Evolutionary conservation across 2,888 invertebrate species (phyloP).

Genomic region (Mimas tiliae): DNA sequence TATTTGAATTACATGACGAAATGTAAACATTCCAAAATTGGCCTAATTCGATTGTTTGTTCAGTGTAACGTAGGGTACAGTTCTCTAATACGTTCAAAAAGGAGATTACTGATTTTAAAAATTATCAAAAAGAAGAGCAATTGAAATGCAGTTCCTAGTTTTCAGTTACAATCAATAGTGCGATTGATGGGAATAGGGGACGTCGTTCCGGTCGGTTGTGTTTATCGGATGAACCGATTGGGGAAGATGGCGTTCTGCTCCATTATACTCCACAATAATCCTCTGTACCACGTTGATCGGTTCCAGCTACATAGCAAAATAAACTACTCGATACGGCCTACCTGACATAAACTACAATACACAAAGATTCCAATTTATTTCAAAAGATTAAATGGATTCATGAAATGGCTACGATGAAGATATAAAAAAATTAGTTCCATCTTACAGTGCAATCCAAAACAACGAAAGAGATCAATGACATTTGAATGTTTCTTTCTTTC

Average conservation of each 20-base stretch:
- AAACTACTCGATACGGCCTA: conserved; percentile 5
- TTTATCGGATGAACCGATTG: conserved; percentile 76
- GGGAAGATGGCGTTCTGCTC: conserved; percentile 75
- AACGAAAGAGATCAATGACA: too few species aligned
- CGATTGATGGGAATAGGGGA: conserved; percentile 73
- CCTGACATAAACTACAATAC: neutral
- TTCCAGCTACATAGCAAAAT: conserved; percentile 16
- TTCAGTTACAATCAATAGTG: conserved; percentile 66
- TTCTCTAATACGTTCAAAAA: too few species aligned
- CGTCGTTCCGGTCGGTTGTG: conserved; percentile 78
- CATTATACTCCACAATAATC: conserved; percentile 75
- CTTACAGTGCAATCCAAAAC: too few species aligned
- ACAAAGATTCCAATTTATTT: neutral
- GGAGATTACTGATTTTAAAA: neutral
- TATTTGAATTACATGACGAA: too few species aligned
- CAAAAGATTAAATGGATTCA: neutral
- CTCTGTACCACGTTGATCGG: conserved; percentile 44
- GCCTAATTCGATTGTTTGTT: neutral
- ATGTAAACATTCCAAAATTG: too few species aligned
- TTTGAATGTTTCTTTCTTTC: too few species aligned
- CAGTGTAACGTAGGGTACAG: too few species aligned
- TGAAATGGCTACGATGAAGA: too few species aligned
- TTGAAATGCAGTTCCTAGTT: conserved; percentile 41
- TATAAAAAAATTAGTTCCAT: too few species aligned
- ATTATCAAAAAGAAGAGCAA: neutral